A percentile compares a stretch with the other conserved stretches of the same genome.
These are phyloP conservation scores for Pterocles burchelli DNA, from an alignment of 2,113 vertebrate species.

Conservation along the genomic window DNA sequence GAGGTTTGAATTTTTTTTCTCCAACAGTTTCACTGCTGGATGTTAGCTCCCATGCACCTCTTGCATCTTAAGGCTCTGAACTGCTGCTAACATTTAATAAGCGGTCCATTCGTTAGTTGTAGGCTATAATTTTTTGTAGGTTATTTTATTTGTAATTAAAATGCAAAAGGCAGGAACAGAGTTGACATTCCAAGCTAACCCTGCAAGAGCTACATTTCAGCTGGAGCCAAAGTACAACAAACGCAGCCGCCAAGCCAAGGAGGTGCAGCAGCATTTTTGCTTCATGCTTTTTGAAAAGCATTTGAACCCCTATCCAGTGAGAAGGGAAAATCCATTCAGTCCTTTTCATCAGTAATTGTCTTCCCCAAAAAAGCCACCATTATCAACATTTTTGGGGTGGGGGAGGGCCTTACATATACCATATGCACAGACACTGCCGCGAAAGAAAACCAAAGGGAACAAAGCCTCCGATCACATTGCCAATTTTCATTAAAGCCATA, in stretches of 20 bases:
- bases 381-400: constrained; percentile 21
- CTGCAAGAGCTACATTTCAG: not conserved
- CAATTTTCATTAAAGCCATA: constrained; percentile 43
- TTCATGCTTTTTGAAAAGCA: constrained; percentile 39
- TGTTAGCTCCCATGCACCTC: not conserved
- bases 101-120: not conserved
- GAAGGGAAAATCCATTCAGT: constrained; percentile 24
- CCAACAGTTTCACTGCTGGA: not conserved
- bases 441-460: constrained; percentile 38
- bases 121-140: not conserved
- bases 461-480: constrained; percentile 8
- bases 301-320: constrained; percentile 28
- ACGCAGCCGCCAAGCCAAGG: not conserved
- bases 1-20: not conserved
- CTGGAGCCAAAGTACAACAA: constrained; percentile 27
- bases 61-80: not conserved
- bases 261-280: constrained; percentile 28
- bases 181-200: constrained; percentile 34
- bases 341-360: constrained; percentile 25
- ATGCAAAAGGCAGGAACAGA: constrained; percentile 30
- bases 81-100: not conserved
- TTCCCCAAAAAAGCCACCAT: constrained; percentile 21
- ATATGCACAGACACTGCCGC: not conserved
- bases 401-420: not conserved
- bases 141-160: constrained; percentile 60